Conservation (phyloP, 2,113 vertebrate genomes). For the Geococcyx californianus region DNA sequence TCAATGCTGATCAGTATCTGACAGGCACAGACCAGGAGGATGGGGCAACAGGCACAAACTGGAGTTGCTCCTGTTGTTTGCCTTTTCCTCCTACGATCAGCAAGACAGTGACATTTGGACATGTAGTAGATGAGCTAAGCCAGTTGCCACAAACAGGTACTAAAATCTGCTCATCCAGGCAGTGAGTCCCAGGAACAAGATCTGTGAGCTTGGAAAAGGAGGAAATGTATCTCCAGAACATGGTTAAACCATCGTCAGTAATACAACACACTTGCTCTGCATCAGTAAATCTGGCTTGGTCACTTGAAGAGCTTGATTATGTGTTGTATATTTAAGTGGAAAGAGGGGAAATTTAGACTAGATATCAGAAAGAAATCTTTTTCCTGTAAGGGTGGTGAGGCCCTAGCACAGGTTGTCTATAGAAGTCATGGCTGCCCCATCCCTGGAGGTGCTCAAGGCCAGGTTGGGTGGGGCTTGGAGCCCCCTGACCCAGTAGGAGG, state of each 20-base stretch:
- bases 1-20: too few relatives aligned
- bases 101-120: accelerated
- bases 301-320: background rate
- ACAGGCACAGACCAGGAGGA: too few relatives aligned
- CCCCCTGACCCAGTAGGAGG: too few relatives aligned
- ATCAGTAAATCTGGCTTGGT: background rate
- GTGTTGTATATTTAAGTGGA: too few relatives aligned
- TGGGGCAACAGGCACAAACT: too few relatives aligned
- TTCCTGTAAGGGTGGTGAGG: too few relatives aligned
- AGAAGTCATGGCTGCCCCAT: too few relatives aligned
- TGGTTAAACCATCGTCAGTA: background rate
- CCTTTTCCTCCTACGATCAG: background rate
- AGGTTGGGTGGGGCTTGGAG: too few relatives aligned
- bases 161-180: background rate
- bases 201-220: background rate
- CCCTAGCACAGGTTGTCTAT: too few relatives aligned
- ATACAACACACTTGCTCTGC: background rate
- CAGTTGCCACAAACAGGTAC: background rate
- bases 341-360: too few relatives aligned
- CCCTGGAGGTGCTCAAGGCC: too few relatives aligned
- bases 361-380: too few relatives aligned
- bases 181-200: background rate
- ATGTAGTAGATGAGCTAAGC: background rate
- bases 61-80: background rate
- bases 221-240: background rate